Conservation (phyloP, 2,888 invertebrate genomes). For the Lordiphosa fenestrarum region DNA sequence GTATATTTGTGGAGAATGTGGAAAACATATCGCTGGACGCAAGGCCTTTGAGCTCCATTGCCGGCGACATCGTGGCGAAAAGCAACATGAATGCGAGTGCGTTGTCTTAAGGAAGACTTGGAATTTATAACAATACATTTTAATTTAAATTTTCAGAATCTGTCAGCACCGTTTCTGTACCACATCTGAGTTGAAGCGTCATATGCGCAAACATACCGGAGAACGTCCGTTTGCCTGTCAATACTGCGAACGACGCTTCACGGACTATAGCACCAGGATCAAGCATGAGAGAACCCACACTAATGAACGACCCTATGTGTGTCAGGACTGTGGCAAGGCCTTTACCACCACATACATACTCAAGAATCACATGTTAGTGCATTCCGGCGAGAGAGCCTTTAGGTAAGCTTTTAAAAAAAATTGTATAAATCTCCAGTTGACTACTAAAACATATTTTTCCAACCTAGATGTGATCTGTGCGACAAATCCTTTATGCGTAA, state of each 20-base stretch:
- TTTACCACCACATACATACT: slow-evolving; percentile 67
- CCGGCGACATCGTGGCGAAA: slow-evolving; percentile 64
- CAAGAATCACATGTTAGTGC: slow-evolving; percentile 63
- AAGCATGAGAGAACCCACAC: slow-evolving; percentile 70
- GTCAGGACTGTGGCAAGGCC: slow-evolving; percentile 64
- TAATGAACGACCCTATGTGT: slow-evolving; percentile 69
- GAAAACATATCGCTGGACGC: slow-evolving; percentile 61
- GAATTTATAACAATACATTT: not conserved
- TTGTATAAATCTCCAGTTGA: no score
- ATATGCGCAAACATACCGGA: slow-evolving; percentile 67
- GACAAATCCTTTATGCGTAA: slow-evolving; percentile 53
- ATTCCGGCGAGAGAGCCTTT: slow-evolving; percentile 62
- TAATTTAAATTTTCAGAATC: slow-evolving; percentile 31
- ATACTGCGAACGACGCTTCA: slow-evolving; percentile 60
- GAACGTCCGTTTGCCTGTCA: slow-evolving; percentile 64
- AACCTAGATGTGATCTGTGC: slow-evolving; percentile 46
- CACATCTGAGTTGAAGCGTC: slow-evolving; percentile 62
- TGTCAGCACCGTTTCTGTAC: slow-evolving; percentile 65
- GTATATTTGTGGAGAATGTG: slow-evolving; percentile 63
- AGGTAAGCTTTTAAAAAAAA: slow-evolving; percentile 19
- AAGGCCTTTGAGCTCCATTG: slow-evolving; percentile 66
- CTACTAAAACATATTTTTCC: not conserved
- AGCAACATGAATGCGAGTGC: slow-evolving; percentile 65
- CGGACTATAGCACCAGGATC: slow-evolving; percentile 63
- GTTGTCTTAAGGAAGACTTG: slow-evolving; percentile 3